A percentile compares a stretch with the other conserved stretches of the same genome.
These are phyloP conservation scores for Antennarius striatus DNA, from an alignment of 2,113 vertebrate genomes.

Conservation along the genomic window DNA sequence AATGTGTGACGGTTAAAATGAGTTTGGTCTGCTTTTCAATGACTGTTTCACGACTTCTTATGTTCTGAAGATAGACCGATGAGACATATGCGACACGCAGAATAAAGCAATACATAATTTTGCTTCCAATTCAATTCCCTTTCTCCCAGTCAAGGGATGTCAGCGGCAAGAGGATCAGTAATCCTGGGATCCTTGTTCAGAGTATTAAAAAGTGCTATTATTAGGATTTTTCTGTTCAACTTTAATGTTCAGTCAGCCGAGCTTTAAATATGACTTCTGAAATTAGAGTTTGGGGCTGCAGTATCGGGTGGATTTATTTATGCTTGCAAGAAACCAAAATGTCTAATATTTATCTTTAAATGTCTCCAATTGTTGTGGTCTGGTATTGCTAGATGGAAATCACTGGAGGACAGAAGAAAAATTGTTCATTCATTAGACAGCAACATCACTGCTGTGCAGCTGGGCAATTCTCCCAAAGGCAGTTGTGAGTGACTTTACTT, in stretches of 20 bases:
- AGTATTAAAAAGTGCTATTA: constrained; percentile 39
- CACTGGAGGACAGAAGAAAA: constrained; percentile 40
- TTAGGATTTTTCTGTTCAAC: constrained; percentile 34
- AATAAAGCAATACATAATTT: constrained; percentile 55
- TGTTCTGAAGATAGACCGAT: constrained; percentile 45
- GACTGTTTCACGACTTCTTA: constrained; percentile 50
- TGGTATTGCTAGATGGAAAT: constrained; percentile 27
- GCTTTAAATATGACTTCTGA: constrained; percentile 27
- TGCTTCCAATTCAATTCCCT: constrained; percentile 25
- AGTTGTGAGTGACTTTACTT: constrained; percentile 65
- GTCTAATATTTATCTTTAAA: constrained; percentile 14
- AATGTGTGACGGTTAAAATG: constrained; percentile 42
- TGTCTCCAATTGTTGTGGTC: constrained; percentile 12
- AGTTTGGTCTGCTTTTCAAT: constrained; percentile 67
- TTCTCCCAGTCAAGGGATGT: constrained; percentile 37
- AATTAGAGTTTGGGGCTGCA: constrained; percentile 5
- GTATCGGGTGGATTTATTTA: constrained; percentile 6
- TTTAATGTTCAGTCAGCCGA: constrained; percentile 12
- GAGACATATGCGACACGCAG: constrained; percentile 42
- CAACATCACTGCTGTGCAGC: constrained; percentile 48
- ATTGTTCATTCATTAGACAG: constrained; percentile 46
- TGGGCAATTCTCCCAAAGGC: constrained; percentile 64
- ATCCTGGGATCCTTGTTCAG: constrained; percentile 43
- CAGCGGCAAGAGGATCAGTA: constrained; percentile 51
- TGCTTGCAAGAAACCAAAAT: constrained; percentile 6